Evolutionary conservation across 2,888 invertebrate genomes (phyloP).

Genomic region (Scaptomyza reducta): DNA sequence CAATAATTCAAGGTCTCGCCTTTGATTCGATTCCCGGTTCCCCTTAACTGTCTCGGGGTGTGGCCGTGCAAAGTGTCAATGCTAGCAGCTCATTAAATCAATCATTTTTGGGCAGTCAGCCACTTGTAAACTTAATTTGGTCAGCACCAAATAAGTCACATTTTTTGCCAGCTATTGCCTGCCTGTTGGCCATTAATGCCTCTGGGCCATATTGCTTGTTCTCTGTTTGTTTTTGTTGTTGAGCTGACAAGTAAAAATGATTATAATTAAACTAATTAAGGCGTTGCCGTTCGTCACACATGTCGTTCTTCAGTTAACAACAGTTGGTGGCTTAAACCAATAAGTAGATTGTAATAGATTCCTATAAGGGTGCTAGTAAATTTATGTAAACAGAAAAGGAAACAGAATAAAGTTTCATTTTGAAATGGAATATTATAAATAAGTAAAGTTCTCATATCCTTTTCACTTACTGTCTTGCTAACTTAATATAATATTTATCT

Average conservation of each 20-base stretch:
- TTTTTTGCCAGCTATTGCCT: constrained; percentile 38
- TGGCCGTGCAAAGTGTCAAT: constrained; percentile 60
- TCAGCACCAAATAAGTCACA: constrained; percentile 37
- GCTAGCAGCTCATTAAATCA: constrained; percentile 73
- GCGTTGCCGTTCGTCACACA: constrained; percentile 28
- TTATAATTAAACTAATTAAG: constrained; percentile 74
- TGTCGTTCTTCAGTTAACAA: neutral
- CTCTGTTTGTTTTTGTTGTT: no score
- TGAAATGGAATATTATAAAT: no score
- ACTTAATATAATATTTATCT: neutral
- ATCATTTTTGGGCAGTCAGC: constrained; percentile 73
- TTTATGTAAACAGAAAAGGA: no score
- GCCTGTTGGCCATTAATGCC: constrained; percentile 43
- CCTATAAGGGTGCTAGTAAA: no score
- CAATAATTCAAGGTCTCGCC: constrained; percentile 35
- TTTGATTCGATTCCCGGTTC: no score
- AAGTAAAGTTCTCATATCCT: no score
- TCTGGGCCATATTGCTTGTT: constrained; percentile 33
- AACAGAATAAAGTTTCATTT: no score
- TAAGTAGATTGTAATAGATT: neutral
- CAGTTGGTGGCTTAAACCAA: neutral
- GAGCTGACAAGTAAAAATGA: constrained; percentile 68
- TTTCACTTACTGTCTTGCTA: no score
- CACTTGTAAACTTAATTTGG: constrained; percentile 72
- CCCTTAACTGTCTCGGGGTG: no score